Evolutionary conservation across 2,888 invertebrate genomes (phyloP), one percentile per base, ranked within the genome.

Genomic region (Ochlodes sylvanus): DNA sequence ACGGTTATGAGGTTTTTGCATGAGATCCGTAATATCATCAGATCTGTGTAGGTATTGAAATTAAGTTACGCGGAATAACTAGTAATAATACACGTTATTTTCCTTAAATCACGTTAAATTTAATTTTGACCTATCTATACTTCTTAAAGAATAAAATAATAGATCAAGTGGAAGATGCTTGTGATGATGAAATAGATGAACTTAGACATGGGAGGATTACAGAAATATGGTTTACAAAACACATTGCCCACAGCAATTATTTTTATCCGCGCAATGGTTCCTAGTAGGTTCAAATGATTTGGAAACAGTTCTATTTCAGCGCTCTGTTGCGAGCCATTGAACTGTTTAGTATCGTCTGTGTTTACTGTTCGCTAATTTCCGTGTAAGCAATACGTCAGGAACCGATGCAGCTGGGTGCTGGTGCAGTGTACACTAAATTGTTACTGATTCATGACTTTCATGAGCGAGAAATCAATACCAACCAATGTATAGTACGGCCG

Each of bases 361-460:
- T 63, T 63, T 63, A 63, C 54, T 15, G 54, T 54, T 63, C 34
- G 63, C 63, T 63, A 63, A 63, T 63, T 52, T 52, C 54, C 38
- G 41, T 52, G 38, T 38, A 41, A 41, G 38, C 63, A 27, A 54
- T 63, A 63, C 34, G 38, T 34, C 14, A 47, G 47, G 47, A 47
- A 47, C 42, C 17, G n/a, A n/a, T n/a, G n/a, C n/a, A 7, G 14
- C 2, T 14, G 1, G 7, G 15, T 47, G 1, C 42, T 10, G 38
- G 38, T 38, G 7, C 38, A 38, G 2, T 10, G 38, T 34, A 12
- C 12, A 15, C 47, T n/a, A n/a, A n/a, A 17, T 47, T 47, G 47
- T 47, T 47, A 14, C 14, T 41, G 42, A n/a, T 42, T 42, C 17
- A 47, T 47, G 17, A n/a, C n/a, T n/a, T n/a, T n/a, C n/a, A 17